phyloP scores from a whole-genome alignment of 2,113 vertebrate genomes.

The Dromaius novaehollandiae region DNA sequence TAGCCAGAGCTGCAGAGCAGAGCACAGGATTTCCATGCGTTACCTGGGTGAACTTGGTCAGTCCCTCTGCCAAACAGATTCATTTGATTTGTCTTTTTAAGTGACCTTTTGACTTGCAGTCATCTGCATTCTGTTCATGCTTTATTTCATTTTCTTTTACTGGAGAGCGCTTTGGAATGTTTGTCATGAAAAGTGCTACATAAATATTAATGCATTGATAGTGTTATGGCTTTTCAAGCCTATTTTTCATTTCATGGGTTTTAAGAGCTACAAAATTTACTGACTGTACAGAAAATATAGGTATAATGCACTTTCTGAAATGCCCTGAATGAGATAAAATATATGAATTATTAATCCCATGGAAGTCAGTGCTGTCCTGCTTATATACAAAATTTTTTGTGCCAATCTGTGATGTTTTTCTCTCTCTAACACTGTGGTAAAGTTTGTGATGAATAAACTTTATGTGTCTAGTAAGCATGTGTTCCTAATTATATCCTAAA shows the following conservation, averaged over 20 bases:
- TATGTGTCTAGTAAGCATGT: neutral
- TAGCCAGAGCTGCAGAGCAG: neutral
- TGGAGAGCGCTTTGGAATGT: slow-evolving; percentile 63
- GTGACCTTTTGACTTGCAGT: slow-evolving; percentile 64
- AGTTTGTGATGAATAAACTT: neutral
- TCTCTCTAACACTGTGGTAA: neutral
- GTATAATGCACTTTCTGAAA: slow-evolving; percentile 76
- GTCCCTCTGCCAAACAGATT: slow-evolving; percentile 17
- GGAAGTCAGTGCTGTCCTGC: slow-evolving; percentile 34
- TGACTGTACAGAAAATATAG: slow-evolving; percentile 76
- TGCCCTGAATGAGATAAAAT: slow-evolving; percentile 69
- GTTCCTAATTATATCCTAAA: slow-evolving; percentile 11
- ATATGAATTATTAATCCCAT: slow-evolving; percentile 78
- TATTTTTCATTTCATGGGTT: slow-evolving; percentile 76
- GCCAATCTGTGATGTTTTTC: neutral
- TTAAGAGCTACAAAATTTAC: slow-evolving; percentile 80
- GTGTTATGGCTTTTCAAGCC: slow-evolving; percentile 71
- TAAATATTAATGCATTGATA: slow-evolving; percentile 83
- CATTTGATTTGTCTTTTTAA: slow-evolving; percentile 43
- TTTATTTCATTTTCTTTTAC: slow-evolving; percentile 74
- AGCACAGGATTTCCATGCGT: neutral
- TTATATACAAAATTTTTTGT: slow-evolving; percentile 56
- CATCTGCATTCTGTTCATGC: slow-evolving; percentile 57
- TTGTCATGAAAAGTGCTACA: slow-evolving; percentile 77
- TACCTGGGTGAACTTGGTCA: slow-evolving; percentile 3